These are phyloP conservation scores for Didymodactylos carnosus DNA, from an alignment of 2,888 invertebrate species.

Conservation along the genomic window DNA sequence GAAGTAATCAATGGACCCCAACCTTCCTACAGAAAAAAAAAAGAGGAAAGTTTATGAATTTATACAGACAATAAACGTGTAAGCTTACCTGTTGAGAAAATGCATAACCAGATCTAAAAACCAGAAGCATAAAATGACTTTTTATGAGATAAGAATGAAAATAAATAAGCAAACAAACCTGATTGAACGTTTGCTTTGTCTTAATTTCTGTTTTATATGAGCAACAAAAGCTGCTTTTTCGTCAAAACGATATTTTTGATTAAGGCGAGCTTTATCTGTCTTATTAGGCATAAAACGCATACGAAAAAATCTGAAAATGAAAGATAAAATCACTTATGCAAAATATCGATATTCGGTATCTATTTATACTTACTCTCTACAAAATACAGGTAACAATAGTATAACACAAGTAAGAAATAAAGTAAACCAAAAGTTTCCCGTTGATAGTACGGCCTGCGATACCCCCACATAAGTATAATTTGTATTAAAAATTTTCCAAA, in stretches of 20 bases:
- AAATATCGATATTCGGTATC: neutral
- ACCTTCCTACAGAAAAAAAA: too few species aligned
- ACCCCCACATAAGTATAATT: conserved; percentile 38
- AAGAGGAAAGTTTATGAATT: too few species aligned
- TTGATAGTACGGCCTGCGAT: conserved; percentile 43
- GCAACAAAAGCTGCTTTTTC: neutral
- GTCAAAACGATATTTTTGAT: neutral
- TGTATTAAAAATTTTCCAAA: conserved; percentile 34
- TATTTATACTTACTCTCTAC: neutral
- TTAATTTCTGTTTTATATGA: neutral
- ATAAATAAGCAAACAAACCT: too few species aligned
- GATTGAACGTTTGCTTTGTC: neutral
- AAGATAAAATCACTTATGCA: neutral
- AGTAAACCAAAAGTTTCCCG: conserved; percentile 54
- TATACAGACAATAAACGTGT: too few species aligned
- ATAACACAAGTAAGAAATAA: conserved; percentile 50
- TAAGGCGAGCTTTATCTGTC: neutral
- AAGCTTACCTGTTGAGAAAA: neutral
- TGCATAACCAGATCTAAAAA: neutral
- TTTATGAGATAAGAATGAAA: too few species aligned
- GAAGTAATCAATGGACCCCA: neutral
- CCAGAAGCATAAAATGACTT: too few species aligned
- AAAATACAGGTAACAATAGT: conserved; percentile 61
- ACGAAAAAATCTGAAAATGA: neutral
- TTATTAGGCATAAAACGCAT: neutral